A percentile compares a stretch with the other conserved stretches of the same genome.
phyloP scores from a whole-genome alignment of 1,140 invertebrate genomes.

The Capitella teleta region DNA sequence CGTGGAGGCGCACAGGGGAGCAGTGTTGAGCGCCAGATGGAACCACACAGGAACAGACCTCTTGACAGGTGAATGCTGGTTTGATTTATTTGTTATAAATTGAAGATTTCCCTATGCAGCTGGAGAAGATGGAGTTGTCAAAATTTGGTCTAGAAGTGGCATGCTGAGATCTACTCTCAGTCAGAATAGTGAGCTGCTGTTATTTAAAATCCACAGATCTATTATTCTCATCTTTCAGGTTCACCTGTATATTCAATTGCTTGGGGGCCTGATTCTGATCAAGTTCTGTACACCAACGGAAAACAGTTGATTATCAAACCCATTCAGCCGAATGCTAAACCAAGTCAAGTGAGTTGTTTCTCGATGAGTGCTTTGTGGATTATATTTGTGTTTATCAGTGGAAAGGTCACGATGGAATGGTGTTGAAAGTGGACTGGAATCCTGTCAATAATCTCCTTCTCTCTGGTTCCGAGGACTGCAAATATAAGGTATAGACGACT shows the following conservation, averaged over 20 bases:
- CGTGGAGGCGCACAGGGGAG: conserved; percentile 81
- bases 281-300: conserved; percentile 73
- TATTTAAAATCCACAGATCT: too few relatives aligned
- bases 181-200: conserved; percentile 57
- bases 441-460: conserved; percentile 73
- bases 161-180: conserved; percentile 84
- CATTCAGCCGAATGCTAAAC: conserved; percentile 75
- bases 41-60: conserved; percentile 84
- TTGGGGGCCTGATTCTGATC: conserved; percentile 77
- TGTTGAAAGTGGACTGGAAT: conserved; percentile 82
- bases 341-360: conserved; percentile 54
- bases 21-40: conserved; percentile 67
- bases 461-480: conserved; percentile 90
- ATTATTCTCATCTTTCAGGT: conserved; percentile 39
- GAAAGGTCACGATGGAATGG: conserved; percentile 89
- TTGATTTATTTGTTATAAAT: neutral
- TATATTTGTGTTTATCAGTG: conserved; percentile 49
- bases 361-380: neutral
- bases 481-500: conserved; percentile 69
- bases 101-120: conserved; percentile 43
- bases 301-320: conserved; percentile 78
- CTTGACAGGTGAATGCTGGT: conserved; percentile 56
- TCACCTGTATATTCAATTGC: conserved; percentile 66
- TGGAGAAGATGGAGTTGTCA: conserved; percentile 90
- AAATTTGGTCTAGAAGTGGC: conserved; percentile 92